Base-by-base conservation (phyloP, 2,888 invertebrate genomes). In the Fragum sueziense region DNA sequence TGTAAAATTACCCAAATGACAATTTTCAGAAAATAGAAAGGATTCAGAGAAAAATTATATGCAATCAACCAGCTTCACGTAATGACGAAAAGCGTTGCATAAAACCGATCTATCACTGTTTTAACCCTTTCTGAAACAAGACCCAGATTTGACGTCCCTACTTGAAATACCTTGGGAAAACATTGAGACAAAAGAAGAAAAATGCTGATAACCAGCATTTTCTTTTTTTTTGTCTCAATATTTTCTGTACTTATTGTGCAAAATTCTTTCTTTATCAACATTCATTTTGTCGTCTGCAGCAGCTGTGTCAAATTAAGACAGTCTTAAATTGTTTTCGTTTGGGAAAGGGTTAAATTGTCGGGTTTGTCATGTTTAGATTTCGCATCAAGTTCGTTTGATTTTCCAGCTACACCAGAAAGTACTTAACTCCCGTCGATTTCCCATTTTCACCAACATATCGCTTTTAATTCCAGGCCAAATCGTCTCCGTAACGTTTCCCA, bases 391-490 rank as follows among this genome's bases (percentile, higher is more conserved):
- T 29, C 57, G 57, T 57, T 57, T 57, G 57, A 57, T 57, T 57
- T 57, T 57, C 47, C 47, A 47, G n/a, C 47, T 47, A 61, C 61
- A 61, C 20, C 61, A 33, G 33, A 33, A 33, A 33, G 61, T 61
- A 61, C 61, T 61, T 61, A 61, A 61, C 61, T 61, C 61, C 61
- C 34, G 31, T 31, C 31, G 33, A 61, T 61, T 31, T 22, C n/a
- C 11, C 34, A n/a, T n/a, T 31, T 61, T 33, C 14, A 33, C 61
- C 27, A 61, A 33, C 61, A 61, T 20, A 33, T 33, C 61, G 61
- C 61, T 61, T 65, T 65, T 65, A 65, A 65, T 41, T 22, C 65
- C 41, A 33, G 22, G 25, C 27, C 34, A 17, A 34, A 41, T 65
- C 65, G 9, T 27, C 27, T 34, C 2, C 9, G 25, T 65, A 25